Percentiles rank a stretch among this genome's conserved stretches.
Evolutionary conservation across 2,888 invertebrate species (phyloP).

Genomic region (Caradrina kadenii): DNA sequence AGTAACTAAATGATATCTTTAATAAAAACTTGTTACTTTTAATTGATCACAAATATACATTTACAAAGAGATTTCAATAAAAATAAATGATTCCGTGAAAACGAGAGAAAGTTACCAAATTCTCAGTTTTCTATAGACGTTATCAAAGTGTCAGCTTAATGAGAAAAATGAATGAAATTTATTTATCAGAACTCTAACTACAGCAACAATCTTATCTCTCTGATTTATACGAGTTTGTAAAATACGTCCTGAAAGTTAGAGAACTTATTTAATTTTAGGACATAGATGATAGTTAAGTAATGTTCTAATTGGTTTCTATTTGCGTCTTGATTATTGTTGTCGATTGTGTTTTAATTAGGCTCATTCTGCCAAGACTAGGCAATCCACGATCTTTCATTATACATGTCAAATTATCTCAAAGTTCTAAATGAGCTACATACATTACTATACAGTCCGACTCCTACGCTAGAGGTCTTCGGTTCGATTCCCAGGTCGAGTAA

Average conservation of each 20-base stretch:
- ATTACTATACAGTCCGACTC: too few species aligned
- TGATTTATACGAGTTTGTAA: conserved; percentile 21
- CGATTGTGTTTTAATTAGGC: too few species aligned
- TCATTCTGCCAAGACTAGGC: too few species aligned
- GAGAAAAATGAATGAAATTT: conserved; percentile 33
- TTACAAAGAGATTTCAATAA: conserved; percentile 28
- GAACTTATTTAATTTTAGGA: neutral
- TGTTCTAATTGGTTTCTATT: neutral
- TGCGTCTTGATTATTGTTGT: too few species aligned
- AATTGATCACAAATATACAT: conserved; percentile 31
- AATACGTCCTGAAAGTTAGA: conserved; percentile 5
- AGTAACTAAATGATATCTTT: conserved; percentile 29
- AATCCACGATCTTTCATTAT: too few species aligned
- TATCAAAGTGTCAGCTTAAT: conserved; percentile 28
- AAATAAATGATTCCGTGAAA: conserved; percentile 27
- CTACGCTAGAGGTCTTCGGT: too few species aligned
- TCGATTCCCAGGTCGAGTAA: too few species aligned
- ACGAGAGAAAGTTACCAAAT: conserved; percentile 33
- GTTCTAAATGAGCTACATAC: too few species aligned
- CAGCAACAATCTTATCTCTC: conserved; percentile 7
- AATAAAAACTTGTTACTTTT: conserved; percentile 32
- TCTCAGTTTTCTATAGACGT: conserved; percentile 32
- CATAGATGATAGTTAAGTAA: neutral
- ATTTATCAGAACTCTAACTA: neutral
- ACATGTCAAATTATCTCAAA: too few species aligned